A percentile compares a stretch with the other conserved stretches of the same genome.
phyloP scores from a whole-genome alignment of 2,797 vertebrate species.

The Bovichtus variegatus region DNA sequence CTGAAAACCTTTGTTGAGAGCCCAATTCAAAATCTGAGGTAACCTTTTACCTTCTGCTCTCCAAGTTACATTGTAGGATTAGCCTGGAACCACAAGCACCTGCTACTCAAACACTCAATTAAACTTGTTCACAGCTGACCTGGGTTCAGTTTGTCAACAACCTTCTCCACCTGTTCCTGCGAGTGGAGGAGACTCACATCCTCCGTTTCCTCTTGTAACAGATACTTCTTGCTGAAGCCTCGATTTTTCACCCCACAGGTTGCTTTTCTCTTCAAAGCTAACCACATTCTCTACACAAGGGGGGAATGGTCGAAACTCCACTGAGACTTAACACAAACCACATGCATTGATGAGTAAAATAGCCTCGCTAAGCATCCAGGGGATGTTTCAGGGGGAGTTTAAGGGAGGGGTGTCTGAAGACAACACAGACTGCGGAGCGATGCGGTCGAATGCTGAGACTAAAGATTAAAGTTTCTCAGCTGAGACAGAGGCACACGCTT shows the following conservation, averaged over 20 bases:
- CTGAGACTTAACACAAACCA: constrained; percentile 56
- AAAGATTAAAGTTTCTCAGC: constrained; percentile 62
- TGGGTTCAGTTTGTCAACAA: background rate
- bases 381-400: constrained; percentile 17
- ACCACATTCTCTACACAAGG: constrained; percentile 34
- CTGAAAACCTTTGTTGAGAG: too few species aligned
- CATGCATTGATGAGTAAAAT: constrained; percentile 47
- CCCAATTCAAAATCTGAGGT: background rate
- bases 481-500: constrained; percentile 50
- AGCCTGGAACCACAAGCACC: constrained; percentile 28
- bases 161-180: constrained; percentile 30
- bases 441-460: constrained; percentile 6
- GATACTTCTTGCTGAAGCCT: constrained; percentile 13
- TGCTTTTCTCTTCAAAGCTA: constrained; percentile 53
- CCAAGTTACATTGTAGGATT: background rate
- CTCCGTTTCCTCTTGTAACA: constrained; percentile 30
- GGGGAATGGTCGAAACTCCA: constrained; percentile 20
- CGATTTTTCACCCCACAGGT: constrained; percentile 13
- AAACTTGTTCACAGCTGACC: constrained; percentile 16
- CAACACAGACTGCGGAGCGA: background rate
- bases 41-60: constrained; percentile 1
- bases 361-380: constrained; percentile 7
- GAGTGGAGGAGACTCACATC: background rate
- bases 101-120: constrained; percentile 32
- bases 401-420: constrained; percentile 24